Evolutionary conservation across 2,113 vertebrate species (phyloP), one percentile per base, ranked within the genome.

Genomic region (Cavia porcellus): DNA sequence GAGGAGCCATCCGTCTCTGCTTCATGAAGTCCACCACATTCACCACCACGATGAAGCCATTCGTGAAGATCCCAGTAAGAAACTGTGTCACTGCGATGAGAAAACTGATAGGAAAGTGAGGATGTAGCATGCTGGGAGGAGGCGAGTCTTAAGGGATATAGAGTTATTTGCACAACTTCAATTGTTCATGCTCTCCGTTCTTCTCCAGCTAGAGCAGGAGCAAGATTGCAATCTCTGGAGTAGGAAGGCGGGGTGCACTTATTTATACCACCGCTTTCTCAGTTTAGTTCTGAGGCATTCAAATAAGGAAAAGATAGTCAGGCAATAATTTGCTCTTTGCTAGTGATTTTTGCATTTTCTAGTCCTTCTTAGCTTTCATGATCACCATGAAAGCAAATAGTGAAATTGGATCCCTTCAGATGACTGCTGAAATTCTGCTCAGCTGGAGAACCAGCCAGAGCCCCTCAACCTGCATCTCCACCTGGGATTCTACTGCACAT

Each of bases 261-360:
- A 38, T 74, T 81, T 90, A n/a, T 79, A 35, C 22, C 42, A 2
- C 17, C 8, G 7, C 52, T n/a, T 52, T 77, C 62, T 93, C 83
- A 30, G 1, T 45, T 66, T 42, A 7, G 32, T 12, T 57, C 19
- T 3, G 11, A 77, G 87, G 62, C 45, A 98, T 96, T 86, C 96
- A 98, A 98, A 98, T 97, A n/a, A 90, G 96, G 77, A 93, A 96
- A 57, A 72, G 52, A 96, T 81, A 82, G 14, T 38, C 22, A 25
- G 2, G 22, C 22, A 55, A 35, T 3, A 6, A 96, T 96, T 96
- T 98, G 92, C 70, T n/a, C 96, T 50, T 57, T 79, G 30, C 8
- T 24, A 19, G 72, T 13, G 3, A 64, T 0, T 1, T 98, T 97
- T 96, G 96, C 96, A 98, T 98, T 75, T 92, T 94, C 17, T 35